Base-by-base conservation (phyloP, 92 coral and sea anemone species). In the Meandrina meandrites region DNA sequence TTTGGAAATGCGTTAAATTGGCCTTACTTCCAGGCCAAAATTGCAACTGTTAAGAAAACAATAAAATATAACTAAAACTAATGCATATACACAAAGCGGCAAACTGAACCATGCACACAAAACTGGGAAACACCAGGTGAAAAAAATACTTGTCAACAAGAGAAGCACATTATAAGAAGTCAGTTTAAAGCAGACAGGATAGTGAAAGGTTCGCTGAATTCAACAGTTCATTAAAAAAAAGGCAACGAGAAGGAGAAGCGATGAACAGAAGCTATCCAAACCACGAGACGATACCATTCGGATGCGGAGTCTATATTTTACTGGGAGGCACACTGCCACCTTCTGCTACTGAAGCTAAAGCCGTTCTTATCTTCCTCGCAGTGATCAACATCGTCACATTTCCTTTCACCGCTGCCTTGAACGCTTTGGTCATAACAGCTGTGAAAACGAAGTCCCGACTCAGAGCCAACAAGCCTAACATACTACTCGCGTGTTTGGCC, bases 381-480 rank as follows among this genome's bases (percentile, higher is more conserved):
- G 10, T 68, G 7, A 68, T 68, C 17, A 27, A 31, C 37, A 30
- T 68, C 74, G 74, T 68, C 74, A 32, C 34, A 68, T 68, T 32
- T 30, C 74, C 74, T 27, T 40, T 78, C 31, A 81, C 90, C 15
- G 76, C 81, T 32, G 19, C 81, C 17, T 27, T 82, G 64, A 88
- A 88, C 76, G 53, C 66, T 42, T 45, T 88, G 58, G 90, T 82
- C 17, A 88, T 88, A 53, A 45, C 68, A 18, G 87, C 82, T 4
- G 90, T 88, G 14, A 27, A 80, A 15, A n/a, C 57, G 22, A 80
- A 82, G 16, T 69, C 76, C 13, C 80, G 79, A 45, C 47, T 81
- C 56, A 81, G 75, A 54, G 69, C 53, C 45, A 57, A 81, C 36
- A 76, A 82, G 42, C 62, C 81, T 10, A 81, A 74, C 69, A 67